Percentiles rank a stretch among this genome's conserved stretches.
These are phyloP conservation scores for Hexactinellida sp. DNA, from an alignment of 37 sponge, comb jelly and placozoan genomes.

Conservation along the genomic window DNA sequence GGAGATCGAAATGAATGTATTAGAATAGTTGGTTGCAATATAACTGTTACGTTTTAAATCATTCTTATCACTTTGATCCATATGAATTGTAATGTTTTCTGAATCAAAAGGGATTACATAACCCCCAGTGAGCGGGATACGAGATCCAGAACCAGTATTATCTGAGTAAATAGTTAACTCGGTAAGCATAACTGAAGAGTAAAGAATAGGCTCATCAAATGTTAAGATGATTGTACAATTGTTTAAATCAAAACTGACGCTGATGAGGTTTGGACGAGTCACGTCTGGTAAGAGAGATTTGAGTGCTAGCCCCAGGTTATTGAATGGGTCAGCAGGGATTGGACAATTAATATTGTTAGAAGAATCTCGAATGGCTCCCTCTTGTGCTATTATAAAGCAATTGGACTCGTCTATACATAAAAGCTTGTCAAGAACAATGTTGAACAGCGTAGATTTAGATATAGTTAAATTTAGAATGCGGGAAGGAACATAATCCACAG, in stretches of 20 bases:
- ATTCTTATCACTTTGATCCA: background rate
- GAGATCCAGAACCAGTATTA: background rate
- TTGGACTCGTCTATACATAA: background rate
- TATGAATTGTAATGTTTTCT: background rate
- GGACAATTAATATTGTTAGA: background rate
- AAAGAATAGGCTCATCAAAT: conserved; percentile 47
- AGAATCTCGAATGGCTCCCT: background rate
- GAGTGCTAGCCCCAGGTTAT: background rate
- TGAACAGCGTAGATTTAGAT: background rate
- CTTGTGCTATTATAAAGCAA: background rate
- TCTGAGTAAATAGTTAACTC: conserved; percentile 22
- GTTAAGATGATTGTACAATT: conserved; percentile 31
- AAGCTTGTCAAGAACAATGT: background rate
- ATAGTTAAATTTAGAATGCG: background rate
- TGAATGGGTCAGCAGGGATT: background rate
- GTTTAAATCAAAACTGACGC: conserved; percentile 43
- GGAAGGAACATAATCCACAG: background rate
- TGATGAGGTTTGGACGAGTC: conserved; percentile 44
- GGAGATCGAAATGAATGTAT: conserved; percentile 64
- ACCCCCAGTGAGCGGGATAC: conserved; percentile 27
- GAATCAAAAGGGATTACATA: background rate
- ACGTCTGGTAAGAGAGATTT: conserved; percentile 29
- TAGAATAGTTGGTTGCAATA: conserved; percentile 32
- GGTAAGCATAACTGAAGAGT: conserved; percentile 24
- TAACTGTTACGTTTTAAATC: conserved; percentile 22